These are phyloP conservation scores for Pterois miles DNA, from an alignment of 2,797 vertebrate species.

Conservation along the genomic window DNA sequence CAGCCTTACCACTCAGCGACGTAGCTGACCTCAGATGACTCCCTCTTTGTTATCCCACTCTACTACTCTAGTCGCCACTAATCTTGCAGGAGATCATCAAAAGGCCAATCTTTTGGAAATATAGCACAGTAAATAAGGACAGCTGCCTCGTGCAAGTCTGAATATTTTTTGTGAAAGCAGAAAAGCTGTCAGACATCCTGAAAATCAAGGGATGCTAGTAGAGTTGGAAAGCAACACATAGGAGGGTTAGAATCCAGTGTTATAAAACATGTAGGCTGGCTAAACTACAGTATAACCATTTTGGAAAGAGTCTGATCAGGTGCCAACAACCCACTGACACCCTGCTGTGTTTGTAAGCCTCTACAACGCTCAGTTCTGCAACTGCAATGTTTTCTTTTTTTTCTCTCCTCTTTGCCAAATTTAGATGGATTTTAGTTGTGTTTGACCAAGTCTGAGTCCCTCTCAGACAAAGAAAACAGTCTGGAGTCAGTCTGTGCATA, in stretches of 20 bases:
- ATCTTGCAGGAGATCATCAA: slow-evolving; percentile 61
- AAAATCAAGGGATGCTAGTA: slow-evolving; percentile 29
- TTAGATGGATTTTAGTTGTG: slow-evolving; percentile 30
- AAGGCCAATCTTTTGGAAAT: slow-evolving; percentile 56
- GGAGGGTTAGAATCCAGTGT: not conserved
- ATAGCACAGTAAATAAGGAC: slow-evolving; percentile 57
- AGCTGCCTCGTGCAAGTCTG: slow-evolving; percentile 58
- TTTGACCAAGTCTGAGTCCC: slow-evolving; percentile 49
- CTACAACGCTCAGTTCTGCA: not conserved
- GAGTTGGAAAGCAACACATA: slow-evolving; percentile 11
- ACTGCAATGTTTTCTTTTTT: not conserved
- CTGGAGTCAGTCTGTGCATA: slow-evolving; percentile 53
- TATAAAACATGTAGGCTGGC: not conserved
- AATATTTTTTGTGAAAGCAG: slow-evolving; percentile 29
- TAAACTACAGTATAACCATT: not conserved
- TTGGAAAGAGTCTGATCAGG: not conserved
- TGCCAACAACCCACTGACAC: slow-evolving; percentile 7
- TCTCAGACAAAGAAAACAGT: slow-evolving; percentile 54
- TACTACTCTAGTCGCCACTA: slow-evolving; percentile 44
- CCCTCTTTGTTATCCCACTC: slow-evolving; percentile 51
- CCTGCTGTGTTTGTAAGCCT: slow-evolving; percentile 19
- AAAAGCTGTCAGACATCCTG: slow-evolving; percentile 33
- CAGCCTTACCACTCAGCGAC: slow-evolving; percentile 34
- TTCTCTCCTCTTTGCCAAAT: slow-evolving; percentile 17
- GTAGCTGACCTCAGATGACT: slow-evolving; percentile 64